Percentiles rank a stretch among this genome's conserved stretches.
phyloP scores from a whole-genome alignment of 2,113 vertebrate genomes.

The Serilophus lunatus region DNA sequence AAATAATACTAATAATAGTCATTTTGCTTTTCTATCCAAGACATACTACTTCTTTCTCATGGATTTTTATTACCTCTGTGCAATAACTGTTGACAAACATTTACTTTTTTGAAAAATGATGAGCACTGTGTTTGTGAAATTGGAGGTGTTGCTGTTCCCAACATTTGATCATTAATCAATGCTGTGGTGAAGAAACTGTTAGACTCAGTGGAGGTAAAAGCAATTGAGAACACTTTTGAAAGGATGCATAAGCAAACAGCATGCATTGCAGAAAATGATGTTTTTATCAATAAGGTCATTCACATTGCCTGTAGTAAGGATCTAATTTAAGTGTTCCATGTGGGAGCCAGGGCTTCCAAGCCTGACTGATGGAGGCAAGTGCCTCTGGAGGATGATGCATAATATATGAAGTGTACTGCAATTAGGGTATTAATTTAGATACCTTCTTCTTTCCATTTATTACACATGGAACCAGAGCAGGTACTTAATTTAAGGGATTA shows the following conservation, averaged over 20 bases:
- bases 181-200: not conserved
- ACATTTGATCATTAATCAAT: not conserved
- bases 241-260: not conserved
- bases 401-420: not conserved
- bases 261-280: not conserved
- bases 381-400: not conserved
- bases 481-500: not conserved
- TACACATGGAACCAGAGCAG: not conserved
- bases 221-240: not conserved
- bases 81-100: slow-evolving; percentile 48
- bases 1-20: not conserved
- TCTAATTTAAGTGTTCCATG: not conserved
- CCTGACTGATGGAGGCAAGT: not conserved
- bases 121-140: slow-evolving; percentile 1
- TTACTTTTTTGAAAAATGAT: slow-evolving; percentile 22
- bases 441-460: not conserved
- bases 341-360: not conserved
- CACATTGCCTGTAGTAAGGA: not conserved
- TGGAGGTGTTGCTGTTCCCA: not conserved
- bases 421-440: not conserved
- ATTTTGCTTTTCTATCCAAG: not conserved
- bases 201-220: not conserved
- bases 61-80: slow-evolving; percentile 34
- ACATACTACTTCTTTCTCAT: slow-evolving; percentile 28
- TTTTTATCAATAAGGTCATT: not conserved